phyloP scores from a whole-genome alignment of 1,140 invertebrate species.

The Lepidotrigona ventralis region DNA sequence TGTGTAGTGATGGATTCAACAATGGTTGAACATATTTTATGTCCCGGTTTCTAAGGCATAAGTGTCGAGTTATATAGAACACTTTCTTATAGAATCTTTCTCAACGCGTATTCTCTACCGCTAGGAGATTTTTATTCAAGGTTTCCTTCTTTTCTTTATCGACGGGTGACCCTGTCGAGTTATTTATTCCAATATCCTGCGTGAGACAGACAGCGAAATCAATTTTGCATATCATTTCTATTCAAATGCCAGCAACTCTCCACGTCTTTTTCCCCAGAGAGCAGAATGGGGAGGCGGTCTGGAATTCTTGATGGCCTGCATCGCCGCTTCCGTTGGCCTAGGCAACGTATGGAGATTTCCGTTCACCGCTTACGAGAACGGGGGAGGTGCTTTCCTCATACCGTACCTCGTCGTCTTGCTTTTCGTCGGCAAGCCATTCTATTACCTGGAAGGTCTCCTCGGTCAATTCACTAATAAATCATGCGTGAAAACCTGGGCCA shows the following conservation, averaged over 20 bases:
- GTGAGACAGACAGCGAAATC: background rate
- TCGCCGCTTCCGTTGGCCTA: slow-evolving; percentile 92
- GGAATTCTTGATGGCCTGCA: slow-evolving; percentile 93
- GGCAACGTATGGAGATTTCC: slow-evolving; percentile 96
- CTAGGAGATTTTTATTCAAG: background rate
- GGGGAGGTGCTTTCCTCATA: slow-evolving; percentile 92
- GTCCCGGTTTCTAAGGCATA: no score
- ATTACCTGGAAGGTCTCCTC: slow-evolving; percentile 91
- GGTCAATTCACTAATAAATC: slow-evolving; percentile 90
- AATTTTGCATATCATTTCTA: background rate
- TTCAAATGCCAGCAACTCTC: background rate
- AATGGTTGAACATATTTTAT: no score
- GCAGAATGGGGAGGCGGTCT: slow-evolving; percentile 91
- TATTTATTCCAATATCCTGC: background rate
- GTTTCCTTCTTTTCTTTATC: background rate
- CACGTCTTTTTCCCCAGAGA: slow-evolving; percentile 68
- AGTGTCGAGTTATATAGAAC: background rate
- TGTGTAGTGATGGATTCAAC: no score
- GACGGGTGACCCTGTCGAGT: background rate
- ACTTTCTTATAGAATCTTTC: background rate
- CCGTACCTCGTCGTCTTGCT: slow-evolving; percentile 92
- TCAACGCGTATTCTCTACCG: background rate
- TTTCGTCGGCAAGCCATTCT: slow-evolving; percentile 93
- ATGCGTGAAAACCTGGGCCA: slow-evolving; percentile 82
- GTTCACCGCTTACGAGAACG: slow-evolving; percentile 91